Evolutionary conservation across 92 coral and sea anemone species (phyloP).

Genomic region (Phenganax subtilis): DNA sequence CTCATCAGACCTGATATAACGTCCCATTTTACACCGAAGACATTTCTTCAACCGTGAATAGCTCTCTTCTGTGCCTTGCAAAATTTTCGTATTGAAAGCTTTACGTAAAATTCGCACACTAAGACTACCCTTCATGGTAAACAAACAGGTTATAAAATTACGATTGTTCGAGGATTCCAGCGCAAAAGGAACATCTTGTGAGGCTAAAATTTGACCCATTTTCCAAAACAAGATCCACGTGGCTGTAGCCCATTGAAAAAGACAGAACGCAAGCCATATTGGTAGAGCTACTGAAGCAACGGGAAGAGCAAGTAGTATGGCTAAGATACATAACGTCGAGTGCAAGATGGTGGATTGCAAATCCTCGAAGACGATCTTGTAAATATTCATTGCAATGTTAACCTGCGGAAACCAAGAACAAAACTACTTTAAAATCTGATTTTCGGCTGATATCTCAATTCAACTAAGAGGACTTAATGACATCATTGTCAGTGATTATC

Average conservation of each 20-base stretch:
- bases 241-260: conserved; percentile 68
- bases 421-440: not conserved
- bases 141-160: conserved; percentile 74
- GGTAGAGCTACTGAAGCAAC: conserved; percentile 76
- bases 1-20: conserved; percentile 79
- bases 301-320: conserved; percentile 60
- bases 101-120: conserved; percentile 62
- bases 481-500: not conserved
- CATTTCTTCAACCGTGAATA: conserved; percentile 72
- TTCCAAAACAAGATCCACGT: conserved; percentile 61
- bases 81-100: conserved; percentile 68
- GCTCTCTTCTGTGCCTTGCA: conserved; percentile 70
- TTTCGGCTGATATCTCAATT: not conserved
- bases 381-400: conserved; percentile 37
- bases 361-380: conserved; percentile 32
- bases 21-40: conserved; percentile 66
- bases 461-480: not conserved
- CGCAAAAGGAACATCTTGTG: conserved; percentile 78
- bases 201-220: conserved; percentile 67
- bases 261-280: conserved; percentile 61
- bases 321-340: conserved; percentile 66
- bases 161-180: conserved; percentile 69
- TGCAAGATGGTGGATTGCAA: conserved; percentile 68
- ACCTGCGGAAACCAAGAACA: not conserved
- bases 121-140: conserved; percentile 68